Percentiles rank a stretch among this genome's conserved stretches.
Evolutionary conservation across 2,797 vertebrate genomes (phyloP).

Genomic region (Myotis pilosus): DNA sequence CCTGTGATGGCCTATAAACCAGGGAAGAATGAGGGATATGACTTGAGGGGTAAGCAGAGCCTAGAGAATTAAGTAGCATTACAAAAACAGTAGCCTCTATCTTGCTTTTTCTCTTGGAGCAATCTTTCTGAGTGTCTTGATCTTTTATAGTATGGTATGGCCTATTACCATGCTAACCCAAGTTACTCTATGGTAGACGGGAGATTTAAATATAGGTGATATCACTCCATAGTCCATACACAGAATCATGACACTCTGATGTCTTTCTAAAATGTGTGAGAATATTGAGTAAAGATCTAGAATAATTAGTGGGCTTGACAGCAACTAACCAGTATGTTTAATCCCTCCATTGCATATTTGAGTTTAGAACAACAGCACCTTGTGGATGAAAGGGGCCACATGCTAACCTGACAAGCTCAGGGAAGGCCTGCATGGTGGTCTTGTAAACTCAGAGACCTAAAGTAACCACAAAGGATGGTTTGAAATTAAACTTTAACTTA

Average conservation of each 20-base stretch:
- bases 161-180: background rate
- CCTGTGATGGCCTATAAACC: background rate
- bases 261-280: background rate
- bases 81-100: background rate
- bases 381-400: too few relatives aligned
- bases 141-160: background rate
- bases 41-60: background rate
- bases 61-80: background rate
- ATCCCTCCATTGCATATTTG: background rate
- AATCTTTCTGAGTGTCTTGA: background rate
- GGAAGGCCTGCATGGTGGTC: too few relatives aligned
- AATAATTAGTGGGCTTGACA: background rate
- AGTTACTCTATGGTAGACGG: background rate
- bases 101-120: background rate
- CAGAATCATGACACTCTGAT: background rate
- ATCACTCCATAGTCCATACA: background rate
- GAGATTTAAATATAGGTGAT: background rate
- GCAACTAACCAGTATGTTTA: background rate
- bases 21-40: background rate
- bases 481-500: too few relatives aligned
- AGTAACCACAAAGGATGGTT: too few relatives aligned
- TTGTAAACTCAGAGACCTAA: too few relatives aligned
- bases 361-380: background rate
- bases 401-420: too few relatives aligned
- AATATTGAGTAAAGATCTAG: background rate